These are phyloP conservation scores for Cygnus olor DNA, from an alignment of 2,797 vertebrate species.

Conservation along the genomic window DNA sequence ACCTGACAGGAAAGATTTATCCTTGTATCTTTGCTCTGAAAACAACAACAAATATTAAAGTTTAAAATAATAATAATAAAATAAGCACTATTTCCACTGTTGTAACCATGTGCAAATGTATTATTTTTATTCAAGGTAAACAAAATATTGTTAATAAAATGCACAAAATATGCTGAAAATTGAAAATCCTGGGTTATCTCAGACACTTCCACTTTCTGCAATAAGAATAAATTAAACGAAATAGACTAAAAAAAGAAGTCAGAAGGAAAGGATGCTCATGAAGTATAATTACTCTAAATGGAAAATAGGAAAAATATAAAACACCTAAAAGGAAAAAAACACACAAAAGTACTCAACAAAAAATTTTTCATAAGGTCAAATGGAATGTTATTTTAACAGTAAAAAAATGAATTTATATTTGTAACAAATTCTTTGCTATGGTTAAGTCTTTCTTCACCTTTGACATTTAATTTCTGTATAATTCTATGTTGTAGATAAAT, in stretches of 20 bases:
- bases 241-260: background rate
- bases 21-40: background rate
- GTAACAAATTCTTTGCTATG: background rate
- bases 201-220: background rate
- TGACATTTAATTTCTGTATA: background rate
- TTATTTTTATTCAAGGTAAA: background rate
- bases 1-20: background rate
- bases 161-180: background rate
- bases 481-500: background rate
- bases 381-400: background rate
- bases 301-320: background rate
- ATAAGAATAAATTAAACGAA: background rate
- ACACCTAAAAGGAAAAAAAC: background rate
- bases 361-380: background rate
- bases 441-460: background rate
- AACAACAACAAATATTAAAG: background rate
- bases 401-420: conserved; percentile 28
- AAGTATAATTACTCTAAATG: background rate
- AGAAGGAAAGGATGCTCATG: background rate
- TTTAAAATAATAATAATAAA: background rate
- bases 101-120: background rate
- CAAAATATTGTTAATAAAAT: background rate
- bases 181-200: background rate
- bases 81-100: background rate
- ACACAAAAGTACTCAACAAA: background rate